Conservation (phyloP, 2,113 vertebrate species). For the Chionomys nivalis region DNA sequence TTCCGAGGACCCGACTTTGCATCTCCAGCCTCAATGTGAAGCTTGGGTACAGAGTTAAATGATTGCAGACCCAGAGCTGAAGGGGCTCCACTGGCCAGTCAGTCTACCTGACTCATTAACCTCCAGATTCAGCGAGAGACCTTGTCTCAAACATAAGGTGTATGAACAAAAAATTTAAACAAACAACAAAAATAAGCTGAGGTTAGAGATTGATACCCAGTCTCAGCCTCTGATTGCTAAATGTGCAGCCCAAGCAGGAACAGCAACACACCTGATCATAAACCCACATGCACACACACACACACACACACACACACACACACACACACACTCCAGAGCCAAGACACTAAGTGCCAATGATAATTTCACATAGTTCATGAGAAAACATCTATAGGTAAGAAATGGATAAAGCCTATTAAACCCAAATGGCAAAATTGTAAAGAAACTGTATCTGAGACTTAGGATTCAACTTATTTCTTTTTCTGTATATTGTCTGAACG, state of each 20-base stretch:
- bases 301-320: not conserved
- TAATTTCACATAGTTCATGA: not conserved
- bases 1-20: too few relatives aligned
- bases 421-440: not conserved
- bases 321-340: not conserved
- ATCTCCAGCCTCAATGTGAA: not conserved
- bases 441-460: not conserved
- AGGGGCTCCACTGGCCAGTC: too few relatives aligned
- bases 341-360: not conserved
- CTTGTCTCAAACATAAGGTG: not conserved
- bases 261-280: not conserved
- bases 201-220: too few relatives aligned
- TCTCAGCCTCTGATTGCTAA: not conserved
- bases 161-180: not conserved
- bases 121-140: not conserved
- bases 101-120: not conserved
- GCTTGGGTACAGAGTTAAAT: too few relatives aligned
- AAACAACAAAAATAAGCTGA: not conserved
- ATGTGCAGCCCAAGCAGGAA: not conserved
- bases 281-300: too few relatives aligned
- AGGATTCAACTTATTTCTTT: not conserved
- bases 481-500: constrained; percentile 12
- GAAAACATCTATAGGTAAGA: not conserved
- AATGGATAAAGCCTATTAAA: not conserved
- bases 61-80: not conserved